phyloP scores from a whole-genome alignment of 2,888 invertebrate species.

The Zootermopsis nevadensis region DNA sequence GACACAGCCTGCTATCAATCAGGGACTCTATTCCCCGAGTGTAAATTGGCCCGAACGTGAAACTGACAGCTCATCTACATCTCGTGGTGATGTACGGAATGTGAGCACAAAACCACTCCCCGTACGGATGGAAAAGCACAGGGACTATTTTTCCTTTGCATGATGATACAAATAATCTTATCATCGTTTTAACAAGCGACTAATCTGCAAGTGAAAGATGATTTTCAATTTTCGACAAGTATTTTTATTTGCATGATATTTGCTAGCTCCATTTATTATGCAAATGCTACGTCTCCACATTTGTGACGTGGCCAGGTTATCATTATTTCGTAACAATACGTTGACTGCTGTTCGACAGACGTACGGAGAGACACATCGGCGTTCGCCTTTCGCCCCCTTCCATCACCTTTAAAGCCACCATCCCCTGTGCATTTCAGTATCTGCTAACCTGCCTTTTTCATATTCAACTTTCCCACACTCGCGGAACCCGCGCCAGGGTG shows the following conservation, averaged over 20 bases:
- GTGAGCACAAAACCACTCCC: no score
- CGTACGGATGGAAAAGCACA: no score
- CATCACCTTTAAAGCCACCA: not conserved
- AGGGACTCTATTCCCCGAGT: no score
- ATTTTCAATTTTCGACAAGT: not conserved
- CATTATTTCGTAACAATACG: not conserved
- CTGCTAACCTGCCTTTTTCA: not conserved
- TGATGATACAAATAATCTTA: no score
- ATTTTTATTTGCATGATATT: not conserved
- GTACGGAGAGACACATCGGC: no score
- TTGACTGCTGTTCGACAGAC: not conserved
- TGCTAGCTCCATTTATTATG: not conserved
- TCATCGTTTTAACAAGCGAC: not conserved
- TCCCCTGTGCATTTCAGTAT: not conserved
- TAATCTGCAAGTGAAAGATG: not conserved
- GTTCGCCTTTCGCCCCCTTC: not conserved
- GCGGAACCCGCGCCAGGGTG: not conserved
- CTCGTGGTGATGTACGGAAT: no score
- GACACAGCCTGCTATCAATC: no score
- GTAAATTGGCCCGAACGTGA: no score
- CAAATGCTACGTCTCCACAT: not conserved
- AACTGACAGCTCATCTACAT: no score
- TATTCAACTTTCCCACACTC: slow-evolving; percentile 33
- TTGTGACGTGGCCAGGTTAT: not conserved
- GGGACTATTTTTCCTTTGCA: no score